Evolutionary conservation across 2,888 invertebrate species (phyloP).

Genomic region (Acleris holmiana): DNA sequence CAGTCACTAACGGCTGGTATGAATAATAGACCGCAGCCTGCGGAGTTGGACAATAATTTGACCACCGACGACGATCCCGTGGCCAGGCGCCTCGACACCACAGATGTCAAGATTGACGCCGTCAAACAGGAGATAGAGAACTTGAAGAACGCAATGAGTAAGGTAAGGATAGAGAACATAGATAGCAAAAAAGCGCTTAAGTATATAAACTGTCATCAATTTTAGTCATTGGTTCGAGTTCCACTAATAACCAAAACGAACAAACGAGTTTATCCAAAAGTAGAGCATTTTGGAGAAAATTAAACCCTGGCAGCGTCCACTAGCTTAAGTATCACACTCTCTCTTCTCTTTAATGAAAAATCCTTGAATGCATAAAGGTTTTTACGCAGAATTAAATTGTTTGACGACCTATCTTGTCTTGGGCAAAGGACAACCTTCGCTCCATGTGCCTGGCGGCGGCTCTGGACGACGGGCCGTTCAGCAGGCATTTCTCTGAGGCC

Average conservation of each 20-base stretch:
- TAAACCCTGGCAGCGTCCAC: no score
- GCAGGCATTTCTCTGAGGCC: slow-evolving; percentile 74
- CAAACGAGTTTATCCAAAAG: no score
- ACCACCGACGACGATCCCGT: slow-evolving; percentile 58
- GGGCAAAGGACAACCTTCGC: slow-evolving; percentile 63
- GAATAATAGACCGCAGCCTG: slow-evolving; percentile 47
- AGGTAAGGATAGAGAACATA: slow-evolving; percentile 49
- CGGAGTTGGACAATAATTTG: slow-evolving; percentile 61
- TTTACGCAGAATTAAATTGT: no score
- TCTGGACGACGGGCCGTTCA: slow-evolving; percentile 60
- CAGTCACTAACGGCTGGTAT: slow-evolving; percentile 56
- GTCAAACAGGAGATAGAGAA: slow-evolving; percentile 65
- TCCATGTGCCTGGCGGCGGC: slow-evolving; percentile 65
- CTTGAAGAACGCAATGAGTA: slow-evolving; percentile 64
- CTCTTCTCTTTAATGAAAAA: no score
- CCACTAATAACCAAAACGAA: no score
- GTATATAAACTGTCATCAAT: no score
- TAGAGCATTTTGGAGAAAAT: no score
- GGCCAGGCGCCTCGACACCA: slow-evolving; percentile 61
- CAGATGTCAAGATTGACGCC: slow-evolving; percentile 69
- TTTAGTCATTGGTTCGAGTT: no score
- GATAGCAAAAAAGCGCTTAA: no score
- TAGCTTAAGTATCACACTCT: no score
- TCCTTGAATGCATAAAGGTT: no score
- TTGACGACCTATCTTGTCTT: neutral